Base-by-base conservation (phyloP, 2,113 vertebrate genomes). In the Leiothrix lutea region DNA sequence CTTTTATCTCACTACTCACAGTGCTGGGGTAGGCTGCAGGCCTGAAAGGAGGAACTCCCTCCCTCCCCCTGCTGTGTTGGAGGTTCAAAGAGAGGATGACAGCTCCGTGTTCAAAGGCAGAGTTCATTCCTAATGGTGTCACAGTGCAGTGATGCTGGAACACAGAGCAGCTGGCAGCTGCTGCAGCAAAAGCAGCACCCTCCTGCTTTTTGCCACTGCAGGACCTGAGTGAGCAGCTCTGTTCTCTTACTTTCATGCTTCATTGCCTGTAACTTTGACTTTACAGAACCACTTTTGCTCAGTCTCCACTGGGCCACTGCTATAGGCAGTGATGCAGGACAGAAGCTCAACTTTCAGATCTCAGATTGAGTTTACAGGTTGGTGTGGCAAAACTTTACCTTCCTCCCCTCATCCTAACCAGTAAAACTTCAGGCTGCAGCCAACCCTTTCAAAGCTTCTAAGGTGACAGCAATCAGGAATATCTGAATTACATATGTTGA, bases 311-410 rank as follows among this genome's bases (percentile, higher is more conserved):
- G 48, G 38, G 35, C 33, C 24, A 2, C 16, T 29, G 62, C 69
- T 85, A 38, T 13, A 56, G 71, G 84, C 84, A 92, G 22, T 31
- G 80, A 75, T 64, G 70, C 70, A 65, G 54, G 70, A 72, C 73
- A 67, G 36, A 42, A 57, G 54, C 35, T 93, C 70, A 85, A 73
- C 74, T 90, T 97, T 95, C 84, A 84, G 80, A 23, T 77, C 87
- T 95, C 64, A 66, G 33, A 16, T 12, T 86, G 57, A 92, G 36
- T 95, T 94, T 66, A 57, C 33, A 69, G 57, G 31, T 26, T 72
- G 54, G 35, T 81, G 61, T 84, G 65, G 51, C 28, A 75, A 89
- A 92, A 61, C 16, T 6, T 50, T 51, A 8, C 38, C n/a, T 84
- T 60, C 57, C 45, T 61, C 42, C 38, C 62, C 17, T 56, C 26